Evolutionary conservation across 2,113 vertebrate genomes (phyloP), one percentile per base, ranked within the genome.

Genomic region (Muntiacus reevesi): DNA sequence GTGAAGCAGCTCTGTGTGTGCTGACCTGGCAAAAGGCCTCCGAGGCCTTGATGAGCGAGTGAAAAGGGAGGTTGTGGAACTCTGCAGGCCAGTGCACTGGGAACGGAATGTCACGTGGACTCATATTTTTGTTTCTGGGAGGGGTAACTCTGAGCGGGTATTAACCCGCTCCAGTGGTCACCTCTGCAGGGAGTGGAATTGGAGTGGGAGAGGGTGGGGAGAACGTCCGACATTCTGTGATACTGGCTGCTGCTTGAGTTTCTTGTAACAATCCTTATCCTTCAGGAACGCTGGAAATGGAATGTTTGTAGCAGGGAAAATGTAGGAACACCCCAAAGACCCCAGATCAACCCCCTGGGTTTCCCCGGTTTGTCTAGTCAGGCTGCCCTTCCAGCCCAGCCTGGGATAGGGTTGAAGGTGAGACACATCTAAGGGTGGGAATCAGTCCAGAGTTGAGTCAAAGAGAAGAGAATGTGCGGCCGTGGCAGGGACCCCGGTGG

Each of bases 191-290:
- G 28, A 40, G 40, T 17, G 60, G 78, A 55, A n/a, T 19, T 54
- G 33, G 19, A 64, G 43, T 17, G 3, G 16, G 9, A 19, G 14
- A 64, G 55, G 25, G 17, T 43, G n/a, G 28, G 86, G 94, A 62
- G 64, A 47, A 43, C 13, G 33, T n/a, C 52, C 27, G 25, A 85
- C 16, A 50, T 33, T 33, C 57, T 59, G 50, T 4, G 62, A 52
- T n/a, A 45, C 17, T 43, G 52, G 21, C 79, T 64, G 33, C n/a
- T 89, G 59, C 81, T 43, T 93, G 60, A 91, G 55, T 84, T 83
- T 84, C 59, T 40, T 74, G 6, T 62, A 60, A 59, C 43, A 86
- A 47, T 19, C 25, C 28, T 81, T 74, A 23, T 85, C 27, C 57
- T 87, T 76, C 47, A 57, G 43, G 94, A 54, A 50, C 2, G 2